phyloP scores from a whole-genome alignment of 37 sponge, comb jelly and placozoan genomes.

The Cliona cf. orientalis region DNA sequence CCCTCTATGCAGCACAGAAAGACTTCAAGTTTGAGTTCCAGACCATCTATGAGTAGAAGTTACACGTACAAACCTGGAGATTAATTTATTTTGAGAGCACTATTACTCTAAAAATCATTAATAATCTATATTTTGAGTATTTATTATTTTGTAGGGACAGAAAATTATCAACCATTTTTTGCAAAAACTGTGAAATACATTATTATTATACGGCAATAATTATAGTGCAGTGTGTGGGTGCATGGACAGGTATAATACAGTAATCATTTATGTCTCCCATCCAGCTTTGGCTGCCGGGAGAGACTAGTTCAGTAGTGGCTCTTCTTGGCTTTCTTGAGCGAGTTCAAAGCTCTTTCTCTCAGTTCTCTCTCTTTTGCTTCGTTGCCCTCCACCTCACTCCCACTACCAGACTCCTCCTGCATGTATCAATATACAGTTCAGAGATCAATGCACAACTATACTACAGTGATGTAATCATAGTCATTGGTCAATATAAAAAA shows the following conservation, averaged over 20 bases:
- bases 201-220: slow-evolving; percentile 2
- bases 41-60: slow-evolving; percentile 9
- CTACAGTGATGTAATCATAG: too few species aligned
- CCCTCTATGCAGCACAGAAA: slow-evolving; percentile 64
- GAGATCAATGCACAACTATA: too few species aligned
- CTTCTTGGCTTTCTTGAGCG: slow-evolving; percentile 3
- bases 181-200: background rate
- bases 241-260: background rate
- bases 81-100: background rate
- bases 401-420: background rate
- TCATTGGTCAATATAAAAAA: too few species aligned
- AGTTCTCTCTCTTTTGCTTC: background rate
- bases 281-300: too few species aligned
- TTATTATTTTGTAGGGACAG: slow-evolving; percentile 3
- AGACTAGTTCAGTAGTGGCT: too few species aligned
- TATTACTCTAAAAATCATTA: background rate
- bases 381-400: background rate
- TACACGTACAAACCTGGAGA: too few species aligned
- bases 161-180: too few species aligned
- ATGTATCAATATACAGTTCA: too few species aligned
- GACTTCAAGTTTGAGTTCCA: slow-evolving; percentile 34
- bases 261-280: background rate
- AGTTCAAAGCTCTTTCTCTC: slow-evolving; percentile 28
- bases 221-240: background rate
- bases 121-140: background rate